These are phyloP conservation scores for Calliscelio sp. DNA, from an alignment of 2,888 invertebrate species.

Conservation along the genomic window DNA sequence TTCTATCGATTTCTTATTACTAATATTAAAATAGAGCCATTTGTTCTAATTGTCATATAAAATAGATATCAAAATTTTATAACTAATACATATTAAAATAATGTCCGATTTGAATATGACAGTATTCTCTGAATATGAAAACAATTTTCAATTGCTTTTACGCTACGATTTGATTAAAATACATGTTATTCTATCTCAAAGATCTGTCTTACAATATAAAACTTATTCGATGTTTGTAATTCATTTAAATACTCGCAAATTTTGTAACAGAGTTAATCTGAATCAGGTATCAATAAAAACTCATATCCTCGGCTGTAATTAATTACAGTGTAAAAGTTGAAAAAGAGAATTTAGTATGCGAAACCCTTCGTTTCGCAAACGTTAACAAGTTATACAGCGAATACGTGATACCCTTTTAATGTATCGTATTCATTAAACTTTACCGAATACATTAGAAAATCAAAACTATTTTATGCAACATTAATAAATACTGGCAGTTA, in stretches of 20 bases:
- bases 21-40: no score
- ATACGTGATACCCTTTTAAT: neutral
- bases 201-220: no score
- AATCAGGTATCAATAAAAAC: neutral
- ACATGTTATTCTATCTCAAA: no score
- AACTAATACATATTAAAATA: no score
- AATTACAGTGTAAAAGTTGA: neutral
- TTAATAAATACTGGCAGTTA: neutral
- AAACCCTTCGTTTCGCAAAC: neutral
- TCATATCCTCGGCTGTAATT: slow-evolving; percentile 1
- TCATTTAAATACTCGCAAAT: neutral
- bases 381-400: neutral
- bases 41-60: no score
- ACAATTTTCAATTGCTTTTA: no score
- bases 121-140: no score
- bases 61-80: no score
- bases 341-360: neutral
- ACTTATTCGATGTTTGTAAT: neutral
- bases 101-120: no score
- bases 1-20: no score
- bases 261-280: neutral
- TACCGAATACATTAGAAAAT: neutral
- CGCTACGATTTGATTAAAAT: no score
- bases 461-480: neutral
- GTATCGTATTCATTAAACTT: neutral